Conservation (phyloP, 2,113 vertebrate species). For the Serilophus lunatus region DNA sequence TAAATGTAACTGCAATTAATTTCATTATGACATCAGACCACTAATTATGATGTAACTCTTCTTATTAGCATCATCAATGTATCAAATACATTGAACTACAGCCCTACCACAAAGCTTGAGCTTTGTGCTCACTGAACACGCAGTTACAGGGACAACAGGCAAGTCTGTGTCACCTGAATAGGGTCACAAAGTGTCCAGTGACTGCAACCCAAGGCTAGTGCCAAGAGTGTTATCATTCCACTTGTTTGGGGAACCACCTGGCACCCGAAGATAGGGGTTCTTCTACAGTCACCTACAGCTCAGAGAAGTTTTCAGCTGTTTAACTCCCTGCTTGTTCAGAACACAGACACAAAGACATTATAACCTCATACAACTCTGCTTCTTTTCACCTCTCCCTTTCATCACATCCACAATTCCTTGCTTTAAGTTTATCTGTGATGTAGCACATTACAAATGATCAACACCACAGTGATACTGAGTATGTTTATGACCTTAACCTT, state of each 20-base stretch:
- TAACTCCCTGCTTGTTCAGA: neutral
- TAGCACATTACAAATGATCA: neutral
- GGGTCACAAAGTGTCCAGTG: neutral
- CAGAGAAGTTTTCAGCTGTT: neutral
- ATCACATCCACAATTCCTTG: no score
- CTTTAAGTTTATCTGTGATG: neutral
- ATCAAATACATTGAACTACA: neutral
- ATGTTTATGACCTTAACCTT: neutral
- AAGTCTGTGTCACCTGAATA: no score
- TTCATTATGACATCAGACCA: neutral
- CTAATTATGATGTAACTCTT: neutral
- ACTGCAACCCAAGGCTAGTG: neutral
- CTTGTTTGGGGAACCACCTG: neutral
- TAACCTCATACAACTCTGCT: rapidly evolving
- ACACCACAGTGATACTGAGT: neutral
- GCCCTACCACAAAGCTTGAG: neutral
- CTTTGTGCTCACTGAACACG: neutral
- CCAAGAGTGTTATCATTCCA: rapidly evolving
- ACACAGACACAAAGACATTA: neutral
- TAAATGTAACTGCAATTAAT: neutral
- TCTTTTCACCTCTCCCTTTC: neutral
- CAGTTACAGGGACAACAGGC: neutral
- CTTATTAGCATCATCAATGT: neutral
- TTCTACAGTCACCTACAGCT: neutral
- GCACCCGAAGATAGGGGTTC: neutral